phyloP scores from a whole-genome alignment of 2,888 invertebrate species.

The Athalia cordata region DNA sequence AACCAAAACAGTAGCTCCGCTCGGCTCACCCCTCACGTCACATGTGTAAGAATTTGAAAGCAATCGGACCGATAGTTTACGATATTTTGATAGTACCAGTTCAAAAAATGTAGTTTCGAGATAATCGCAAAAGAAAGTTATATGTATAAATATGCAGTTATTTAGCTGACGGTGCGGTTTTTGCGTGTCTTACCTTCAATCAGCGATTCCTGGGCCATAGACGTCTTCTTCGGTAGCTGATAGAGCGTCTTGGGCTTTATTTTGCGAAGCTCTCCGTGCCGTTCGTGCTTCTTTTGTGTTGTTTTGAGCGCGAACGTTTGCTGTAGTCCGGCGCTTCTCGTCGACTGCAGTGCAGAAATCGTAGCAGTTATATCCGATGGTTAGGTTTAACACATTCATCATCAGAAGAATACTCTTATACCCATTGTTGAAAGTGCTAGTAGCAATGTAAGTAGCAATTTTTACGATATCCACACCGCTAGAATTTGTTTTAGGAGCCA shows the following conservation, averaged over 20 bases:
- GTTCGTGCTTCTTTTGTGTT: constrained; percentile 24
- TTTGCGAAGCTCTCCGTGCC: constrained; percentile 10
- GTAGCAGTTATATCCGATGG: constrained; percentile 22
- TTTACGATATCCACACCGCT: background rate
- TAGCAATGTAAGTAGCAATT: constrained; percentile 13
- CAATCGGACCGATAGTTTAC: no score
- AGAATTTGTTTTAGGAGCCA: background rate
- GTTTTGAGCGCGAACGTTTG: background rate
- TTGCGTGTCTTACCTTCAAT: no score
- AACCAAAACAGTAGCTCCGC: no score
- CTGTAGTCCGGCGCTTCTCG: no score
- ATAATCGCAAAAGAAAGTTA: constrained; percentile 13
- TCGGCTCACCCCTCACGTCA: no score
- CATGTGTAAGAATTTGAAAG: no score
- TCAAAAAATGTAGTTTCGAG: constrained; percentile 38
- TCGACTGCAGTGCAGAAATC: background rate
- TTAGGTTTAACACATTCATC: constrained; percentile 7
- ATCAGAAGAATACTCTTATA: constrained; percentile 10
- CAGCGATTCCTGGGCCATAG: constrained; percentile 10
- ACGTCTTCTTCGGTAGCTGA: background rate
- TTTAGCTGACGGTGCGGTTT: no score
- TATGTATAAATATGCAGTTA: no score
- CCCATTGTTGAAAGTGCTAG: background rate
- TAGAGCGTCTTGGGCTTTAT: constrained; percentile 13
- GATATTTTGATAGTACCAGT: no score